Base-by-base conservation (phyloP, 2,797 vertebrate species). In the Agapornis canus region DNA sequence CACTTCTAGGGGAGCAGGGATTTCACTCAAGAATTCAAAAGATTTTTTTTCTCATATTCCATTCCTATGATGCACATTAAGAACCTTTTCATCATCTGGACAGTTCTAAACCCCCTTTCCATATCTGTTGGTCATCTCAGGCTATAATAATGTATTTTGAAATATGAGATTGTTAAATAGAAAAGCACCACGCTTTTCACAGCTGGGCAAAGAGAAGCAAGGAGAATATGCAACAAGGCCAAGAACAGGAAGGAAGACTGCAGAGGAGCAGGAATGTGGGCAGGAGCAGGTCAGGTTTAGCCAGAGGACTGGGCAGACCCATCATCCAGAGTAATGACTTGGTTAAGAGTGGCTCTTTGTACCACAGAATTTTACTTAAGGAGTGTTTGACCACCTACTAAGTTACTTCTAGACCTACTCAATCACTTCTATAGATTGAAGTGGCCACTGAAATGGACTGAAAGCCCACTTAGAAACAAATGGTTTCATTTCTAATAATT, bases 141-240 rank as follows among this genome's bases (percentile, higher is more conserved):
- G 14, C n/a, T 51, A 8, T 47, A 61, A 26, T 5, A 19, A 78
- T 31, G 4, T 21, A 45, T 54, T 85, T 52, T 77, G 37, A 63
- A 71, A 54, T 3, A 37, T 22, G 25, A 76, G 10, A 57, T 5
- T 45, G 8, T 49, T 71, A n/a, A 3, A 29, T 10, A 86, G 31
- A 76, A 82, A 64, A 40, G 13, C 13, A 73, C 2, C 15, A 5
- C 7, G 54, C 3, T 0, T 40, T 76, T 60, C 77, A 56, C 16
- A 60, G 5, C 3, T 66, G 37, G 32, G 22, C 26, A 66, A 79
- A 69, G 6, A 82, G 32, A 20, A 15, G 11, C 37, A 59, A 51
- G 51, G 25, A 68, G 13, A 39, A n/a, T 7, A 51, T 0, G 0
- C 2, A 4, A 6, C 3, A 7, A 51, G 26, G 47, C 32, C 29